Evolutionary conservation across 2,113 vertebrate species (phyloP).

Genomic region (Leucosticte australis): DNA sequence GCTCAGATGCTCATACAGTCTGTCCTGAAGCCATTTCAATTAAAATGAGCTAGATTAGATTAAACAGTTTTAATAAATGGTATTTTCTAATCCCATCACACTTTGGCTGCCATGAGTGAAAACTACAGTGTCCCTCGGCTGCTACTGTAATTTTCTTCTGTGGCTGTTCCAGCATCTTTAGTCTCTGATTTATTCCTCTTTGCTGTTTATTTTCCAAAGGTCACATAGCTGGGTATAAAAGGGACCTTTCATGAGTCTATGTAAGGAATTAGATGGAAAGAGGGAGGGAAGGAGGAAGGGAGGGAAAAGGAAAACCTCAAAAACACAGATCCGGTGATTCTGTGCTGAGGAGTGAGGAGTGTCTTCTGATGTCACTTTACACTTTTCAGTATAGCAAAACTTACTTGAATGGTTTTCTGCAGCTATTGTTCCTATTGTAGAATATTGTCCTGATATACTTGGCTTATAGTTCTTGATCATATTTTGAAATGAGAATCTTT

Average conservation of each 20-base stretch:
- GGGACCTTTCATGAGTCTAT: background rate
- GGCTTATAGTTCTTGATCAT: background rate
- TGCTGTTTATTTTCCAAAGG: constrained; percentile 42
- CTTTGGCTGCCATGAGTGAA: background rate
- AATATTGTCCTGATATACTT: background rate
- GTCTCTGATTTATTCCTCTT: constrained; percentile 35
- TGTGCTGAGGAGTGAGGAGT: background rate
- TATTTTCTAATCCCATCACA: background rate
- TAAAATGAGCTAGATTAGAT: background rate
- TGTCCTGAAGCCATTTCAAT: background rate
- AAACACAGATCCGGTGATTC: background rate
- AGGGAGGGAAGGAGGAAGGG: background rate
- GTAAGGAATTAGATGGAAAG: background rate
- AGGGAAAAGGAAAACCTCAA: background rate
- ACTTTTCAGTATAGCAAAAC: background rate
- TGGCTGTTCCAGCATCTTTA: constrained; percentile 3
- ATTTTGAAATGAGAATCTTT: background rate
- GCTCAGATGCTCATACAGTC: background rate
- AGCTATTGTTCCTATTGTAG: background rate
- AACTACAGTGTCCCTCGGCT: background rate
- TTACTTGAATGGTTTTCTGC: background rate
- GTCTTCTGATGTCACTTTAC: background rate
- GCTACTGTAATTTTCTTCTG: constrained; percentile 36
- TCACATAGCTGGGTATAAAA: constrained; percentile 46
- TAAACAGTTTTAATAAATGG: background rate